Base-by-base conservation (phyloP, 1,140 invertebrate species). In the Drosophila tani region DNA sequence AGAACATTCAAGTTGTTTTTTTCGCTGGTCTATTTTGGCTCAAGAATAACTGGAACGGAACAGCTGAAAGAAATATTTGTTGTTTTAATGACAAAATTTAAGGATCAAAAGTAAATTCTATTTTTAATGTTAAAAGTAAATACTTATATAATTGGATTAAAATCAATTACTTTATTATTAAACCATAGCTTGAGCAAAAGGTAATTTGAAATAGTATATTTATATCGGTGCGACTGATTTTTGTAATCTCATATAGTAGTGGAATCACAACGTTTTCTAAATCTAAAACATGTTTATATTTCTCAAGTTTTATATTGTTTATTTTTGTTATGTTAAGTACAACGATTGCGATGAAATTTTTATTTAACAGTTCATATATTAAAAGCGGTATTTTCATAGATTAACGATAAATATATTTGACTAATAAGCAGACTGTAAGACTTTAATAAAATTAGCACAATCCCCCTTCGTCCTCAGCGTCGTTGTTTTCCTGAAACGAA, bases 371-470 rank as follows among this genome's bases (percentile, higher is more conserved):
- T 50, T 73, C n/a, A 68, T 67, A 59, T 71, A 73, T 60, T 69
- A 71, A 73, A 71, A 59, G 69, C 51, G 38, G 3, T 49, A 40
- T 71, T 71, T 57, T 32, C 32, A 41, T 74, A 47, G 66, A 49
- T 63, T 69, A 78, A 78, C 75, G 45, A 70, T 56, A 70, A 53
- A 70, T 62, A 78, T 70, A 9, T 63, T 78, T 62, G 46, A 60
- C 49, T 55, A 67, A 35, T n/a, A 50, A 40, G 63, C 51, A 56
- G 35, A 68, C 32, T 12, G 21, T 24, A 38, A 40, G 68, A 40
- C 27, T 38, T 15, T 43, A 59, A 73, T 50, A 19, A 27, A 73
- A 27, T 68, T 79, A 79, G 46, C 76, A 79, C 24, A 79, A 67
- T 29, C 73, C 64, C 29, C 74, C 75, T 41, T 78, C 74, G 24